Percentiles rank a stretch among this genome's conserved stretches.
phyloP scores from a whole-genome alignment of 2,888 invertebrate species.

The Dolichopus griseipennis region DNA sequence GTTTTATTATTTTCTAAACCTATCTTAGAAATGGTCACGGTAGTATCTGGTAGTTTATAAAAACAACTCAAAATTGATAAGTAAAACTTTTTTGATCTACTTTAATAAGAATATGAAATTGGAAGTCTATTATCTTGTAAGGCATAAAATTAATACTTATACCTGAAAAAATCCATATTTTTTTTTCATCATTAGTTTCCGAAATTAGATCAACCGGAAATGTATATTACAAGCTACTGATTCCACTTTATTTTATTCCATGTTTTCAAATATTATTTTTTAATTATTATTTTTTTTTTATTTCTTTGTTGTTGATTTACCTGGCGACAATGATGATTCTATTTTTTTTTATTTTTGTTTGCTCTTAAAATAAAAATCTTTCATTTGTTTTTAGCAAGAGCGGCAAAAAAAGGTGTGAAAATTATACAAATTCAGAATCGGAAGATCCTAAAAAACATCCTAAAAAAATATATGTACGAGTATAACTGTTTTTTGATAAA shows the following conservation, averaged over 20 bases:
- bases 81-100: too few relatives aligned
- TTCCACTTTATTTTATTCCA: not conserved
- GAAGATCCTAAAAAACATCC: too few relatives aligned
- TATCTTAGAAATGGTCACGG: not conserved
- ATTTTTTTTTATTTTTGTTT: not conserved
- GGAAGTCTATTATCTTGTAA: not conserved
- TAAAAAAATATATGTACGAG: too few relatives aligned
- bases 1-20: too few relatives aligned
- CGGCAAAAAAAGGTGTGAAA: not conserved
- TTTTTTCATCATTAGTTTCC: not conserved
- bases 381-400: too few relatives aligned
- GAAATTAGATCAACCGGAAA: slow-evolving; percentile 4
- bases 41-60: not conserved
- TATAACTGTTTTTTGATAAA: too few relatives aligned
- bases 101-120: too few relatives aligned
- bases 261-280: too few relatives aligned
- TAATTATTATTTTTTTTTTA: too few relatives aligned
- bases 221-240: not conserved
- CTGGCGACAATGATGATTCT: not conserved
- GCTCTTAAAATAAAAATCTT: too few relatives aligned
- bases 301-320: not conserved
- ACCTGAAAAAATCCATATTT: not conserved
- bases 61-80: too few relatives aligned
- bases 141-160: not conserved
- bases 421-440: too few relatives aligned